phyloP scores from a whole-genome alignment of 2,113 vertebrate species.

The Ptychochromis oligacanthus region DNA sequence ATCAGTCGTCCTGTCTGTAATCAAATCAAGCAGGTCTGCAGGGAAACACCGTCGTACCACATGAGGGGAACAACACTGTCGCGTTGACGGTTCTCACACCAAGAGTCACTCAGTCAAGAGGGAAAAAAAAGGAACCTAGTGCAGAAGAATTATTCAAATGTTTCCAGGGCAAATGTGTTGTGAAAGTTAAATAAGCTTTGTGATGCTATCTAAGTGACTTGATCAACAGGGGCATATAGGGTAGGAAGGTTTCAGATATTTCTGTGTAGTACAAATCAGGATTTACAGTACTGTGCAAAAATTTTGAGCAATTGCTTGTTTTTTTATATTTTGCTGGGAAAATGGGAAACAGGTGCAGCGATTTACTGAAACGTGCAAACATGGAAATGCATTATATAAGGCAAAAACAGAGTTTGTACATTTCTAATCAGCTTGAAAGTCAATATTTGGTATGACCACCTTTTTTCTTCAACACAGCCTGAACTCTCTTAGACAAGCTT shows the following conservation, averaged over 20 bases:
- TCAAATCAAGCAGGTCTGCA: constrained; percentile 56
- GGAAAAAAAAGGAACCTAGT: not conserved
- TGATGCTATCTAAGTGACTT: not conserved
- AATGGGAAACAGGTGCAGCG: no score
- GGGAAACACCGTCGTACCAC: constrained; percentile 42
- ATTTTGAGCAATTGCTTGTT: no score
- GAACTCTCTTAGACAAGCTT: no score
- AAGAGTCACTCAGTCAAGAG: not conserved
- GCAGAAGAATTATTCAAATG: not conserved
- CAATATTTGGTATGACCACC: no score
- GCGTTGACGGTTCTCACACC: not conserved
- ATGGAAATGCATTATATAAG: no score
- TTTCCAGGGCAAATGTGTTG: not conserved
- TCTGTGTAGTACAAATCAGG: not conserved
- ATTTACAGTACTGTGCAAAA: not conserved
- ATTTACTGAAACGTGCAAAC: no score
- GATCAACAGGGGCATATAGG: not conserved
- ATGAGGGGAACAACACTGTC: constrained; percentile 21
- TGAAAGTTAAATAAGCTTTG: not conserved
- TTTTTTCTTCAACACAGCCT: no score
- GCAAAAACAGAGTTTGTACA: no score
- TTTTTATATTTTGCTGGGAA: no score
- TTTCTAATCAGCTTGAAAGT: no score
- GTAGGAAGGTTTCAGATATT: not conserved
- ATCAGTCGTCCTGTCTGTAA: constrained; percentile 55